Conservation (phyloP, 2,113 vertebrate species). For the Ceratotherium simum region DNA sequence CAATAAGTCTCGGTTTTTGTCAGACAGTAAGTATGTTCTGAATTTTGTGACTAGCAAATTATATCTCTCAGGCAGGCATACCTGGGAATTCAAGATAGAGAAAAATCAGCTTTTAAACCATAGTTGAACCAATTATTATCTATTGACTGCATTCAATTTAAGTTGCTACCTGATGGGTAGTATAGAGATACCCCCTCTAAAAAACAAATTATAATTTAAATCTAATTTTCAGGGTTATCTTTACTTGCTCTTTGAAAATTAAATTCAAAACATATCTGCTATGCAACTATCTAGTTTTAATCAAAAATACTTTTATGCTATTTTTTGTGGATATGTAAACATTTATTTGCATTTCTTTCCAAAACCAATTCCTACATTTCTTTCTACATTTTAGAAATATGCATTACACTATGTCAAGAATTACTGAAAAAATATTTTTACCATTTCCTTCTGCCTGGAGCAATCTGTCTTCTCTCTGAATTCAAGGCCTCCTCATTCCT, state of each 20-base stretch:
- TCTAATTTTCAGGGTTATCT: not conserved
- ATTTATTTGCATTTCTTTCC: constrained; percentile 14
- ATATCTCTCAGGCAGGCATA: not conserved
- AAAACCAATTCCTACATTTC: not conserved
- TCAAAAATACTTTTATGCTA: not conserved
- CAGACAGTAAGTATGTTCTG: not conserved
- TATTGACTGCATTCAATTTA: not conserved
- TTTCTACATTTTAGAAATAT: constrained; percentile 38
- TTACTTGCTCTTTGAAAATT: constrained; percentile 36
- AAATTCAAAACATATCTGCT: constrained; percentile 1
- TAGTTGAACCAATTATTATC: not conserved
- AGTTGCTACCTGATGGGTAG: not conserved
- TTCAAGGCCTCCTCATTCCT: not conserved
- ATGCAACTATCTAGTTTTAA: not conserved
- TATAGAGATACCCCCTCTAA: not conserved
- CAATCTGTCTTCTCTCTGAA: not conserved
- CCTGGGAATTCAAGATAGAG: not conserved
- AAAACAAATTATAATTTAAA: constrained; percentile 8
- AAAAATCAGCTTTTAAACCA: not conserved
- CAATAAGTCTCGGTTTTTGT: not conserved
- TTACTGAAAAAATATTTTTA: not conserved
- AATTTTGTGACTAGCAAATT: constrained; percentile 1
- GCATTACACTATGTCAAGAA: not conserved
- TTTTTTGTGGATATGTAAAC: not conserved
- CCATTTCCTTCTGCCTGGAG: not conserved